These are phyloP conservation scores for Myrmecobius fasciatus DNA, from an alignment of 2,113 vertebrate genomes.

Conservation along the genomic window DNA sequence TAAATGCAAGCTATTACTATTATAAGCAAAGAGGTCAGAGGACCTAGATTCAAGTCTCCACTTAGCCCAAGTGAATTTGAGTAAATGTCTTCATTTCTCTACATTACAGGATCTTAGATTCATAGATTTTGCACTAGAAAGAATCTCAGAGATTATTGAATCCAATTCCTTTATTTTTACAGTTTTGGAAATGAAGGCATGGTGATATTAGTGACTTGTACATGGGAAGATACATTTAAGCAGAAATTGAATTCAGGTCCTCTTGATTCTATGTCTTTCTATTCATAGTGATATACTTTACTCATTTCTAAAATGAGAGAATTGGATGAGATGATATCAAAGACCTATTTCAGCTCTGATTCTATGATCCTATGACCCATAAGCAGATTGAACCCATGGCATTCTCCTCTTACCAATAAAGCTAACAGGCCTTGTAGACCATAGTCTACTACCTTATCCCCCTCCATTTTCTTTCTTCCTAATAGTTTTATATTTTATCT, in stretches of 20 bases:
- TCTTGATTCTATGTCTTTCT: not conserved
- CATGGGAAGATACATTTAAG: not conserved
- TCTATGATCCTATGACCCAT: not conserved
- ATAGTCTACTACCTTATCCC: not conserved
- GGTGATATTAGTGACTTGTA: not conserved
- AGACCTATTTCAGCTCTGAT: not conserved
- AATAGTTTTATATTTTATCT: not conserved
- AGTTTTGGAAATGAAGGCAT: not conserved
- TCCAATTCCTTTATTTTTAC: not conserved
- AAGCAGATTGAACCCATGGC: not conserved
- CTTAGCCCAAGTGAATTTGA: not conserved
- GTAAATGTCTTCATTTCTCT: not conserved
- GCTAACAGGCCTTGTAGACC: not conserved
- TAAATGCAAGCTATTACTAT: not conserved
- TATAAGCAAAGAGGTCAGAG: not conserved
- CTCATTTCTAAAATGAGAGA: not conserved
- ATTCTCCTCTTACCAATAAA: not conserved
- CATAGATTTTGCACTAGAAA: not conserved
- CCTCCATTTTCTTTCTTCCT: not conserved
- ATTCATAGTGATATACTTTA: not conserved
- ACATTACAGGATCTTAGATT: not conserved
- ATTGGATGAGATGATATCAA: not conserved
- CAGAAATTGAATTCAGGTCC: not conserved
- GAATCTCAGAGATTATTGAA: not conserved
- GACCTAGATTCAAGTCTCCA: not conserved